Percentiles rank a stretch among this genome's conserved stretches.
These are phyloP conservation scores for Rhizoglyphus robini DNA, from an alignment of 1,140 invertebrate species.

Conservation along the genomic window DNA sequence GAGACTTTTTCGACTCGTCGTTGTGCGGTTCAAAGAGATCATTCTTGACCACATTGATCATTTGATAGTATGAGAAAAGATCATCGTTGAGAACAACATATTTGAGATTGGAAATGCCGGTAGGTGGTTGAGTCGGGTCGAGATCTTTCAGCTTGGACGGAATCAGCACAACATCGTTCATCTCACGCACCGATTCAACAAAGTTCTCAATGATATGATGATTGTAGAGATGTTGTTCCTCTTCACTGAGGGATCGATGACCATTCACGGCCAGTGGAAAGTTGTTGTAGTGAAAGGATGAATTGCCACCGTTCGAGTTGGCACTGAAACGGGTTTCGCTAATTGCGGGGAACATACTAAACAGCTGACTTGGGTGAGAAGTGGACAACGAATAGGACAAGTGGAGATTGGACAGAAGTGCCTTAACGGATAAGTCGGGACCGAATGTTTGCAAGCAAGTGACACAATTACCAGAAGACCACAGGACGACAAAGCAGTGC, in stretches of 20 bases:
- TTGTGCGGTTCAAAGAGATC: constrained; percentile 16
- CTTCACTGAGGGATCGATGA: not conserved
- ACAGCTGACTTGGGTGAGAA: no score
- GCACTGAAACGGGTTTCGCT: constrained; percentile 1
- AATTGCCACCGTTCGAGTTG: not conserved
- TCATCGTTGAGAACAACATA: constrained; percentile 6
- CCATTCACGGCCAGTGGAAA: not conserved
- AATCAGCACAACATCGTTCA: constrained; percentile 20
- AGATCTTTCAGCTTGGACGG: constrained; percentile 21
- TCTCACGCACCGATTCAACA: constrained; percentile 16
- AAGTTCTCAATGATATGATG: constrained; percentile 19
- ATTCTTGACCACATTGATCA: constrained; percentile 18
- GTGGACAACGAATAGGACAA: no score
- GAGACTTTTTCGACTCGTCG: not conserved
- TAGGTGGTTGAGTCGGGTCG: not conserved
- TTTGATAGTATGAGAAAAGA: constrained; percentile 21
- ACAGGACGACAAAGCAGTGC: no score
- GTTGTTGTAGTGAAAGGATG: not conserved
- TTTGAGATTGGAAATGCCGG: not conserved
- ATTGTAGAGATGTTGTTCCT: constrained; percentile 13
- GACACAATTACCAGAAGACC: no score
- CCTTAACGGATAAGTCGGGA: no score
- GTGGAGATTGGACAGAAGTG: no score
- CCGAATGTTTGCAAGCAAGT: no score
- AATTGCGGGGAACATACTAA: not conserved